phyloP scores from a whole-genome alignment of 1,140 invertebrate genomes.

The Ctenoplectra terminalis region DNA sequence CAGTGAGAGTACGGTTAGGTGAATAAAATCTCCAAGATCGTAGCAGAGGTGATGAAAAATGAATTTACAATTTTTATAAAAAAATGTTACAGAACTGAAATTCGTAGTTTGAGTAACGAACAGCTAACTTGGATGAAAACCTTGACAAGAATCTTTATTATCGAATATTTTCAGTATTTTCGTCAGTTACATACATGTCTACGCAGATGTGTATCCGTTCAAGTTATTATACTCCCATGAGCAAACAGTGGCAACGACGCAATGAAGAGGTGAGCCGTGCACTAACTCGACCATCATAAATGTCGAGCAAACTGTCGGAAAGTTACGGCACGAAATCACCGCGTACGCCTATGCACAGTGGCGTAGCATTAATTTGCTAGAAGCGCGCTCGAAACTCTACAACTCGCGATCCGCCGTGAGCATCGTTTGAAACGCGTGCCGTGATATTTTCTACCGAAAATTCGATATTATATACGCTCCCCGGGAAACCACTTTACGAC shows the following conservation, averaged over 20 bases:
- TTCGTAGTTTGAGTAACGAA: too few species aligned
- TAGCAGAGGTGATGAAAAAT: too few species aligned
- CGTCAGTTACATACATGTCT: background rate
- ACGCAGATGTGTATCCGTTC: background rate
- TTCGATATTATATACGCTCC: slow-evolving; percentile 6
- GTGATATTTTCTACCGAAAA: slow-evolving; percentile 6
- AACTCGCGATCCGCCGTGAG: background rate
- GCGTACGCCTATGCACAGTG: slow-evolving; percentile 17
- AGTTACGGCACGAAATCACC: slow-evolving; percentile 63
- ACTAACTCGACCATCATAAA: slow-evolving; percentile 58
- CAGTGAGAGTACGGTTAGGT: too few species aligned
- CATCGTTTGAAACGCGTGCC: slow-evolving; percentile 1
- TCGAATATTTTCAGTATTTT: background rate
- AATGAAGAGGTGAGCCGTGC: slow-evolving; percentile 39
- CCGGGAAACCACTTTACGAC: background rate
- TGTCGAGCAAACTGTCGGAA: slow-evolving; percentile 59
- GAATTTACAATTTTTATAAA: too few species aligned
- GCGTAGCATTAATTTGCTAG: slow-evolving; percentile 32
- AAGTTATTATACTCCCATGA: slow-evolving; percentile 30
- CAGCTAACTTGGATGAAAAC: too few species aligned
- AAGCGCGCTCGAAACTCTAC: slow-evolving; percentile 37
- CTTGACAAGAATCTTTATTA: background rate
- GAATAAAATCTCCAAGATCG: too few species aligned
- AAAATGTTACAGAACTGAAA: too few species aligned
- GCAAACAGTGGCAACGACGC: slow-evolving; percentile 39